These are phyloP conservation scores for Phallusia fumigata DNA, from an alignment of 23 tunicate genomes.

Conservation along the genomic window DNA sequence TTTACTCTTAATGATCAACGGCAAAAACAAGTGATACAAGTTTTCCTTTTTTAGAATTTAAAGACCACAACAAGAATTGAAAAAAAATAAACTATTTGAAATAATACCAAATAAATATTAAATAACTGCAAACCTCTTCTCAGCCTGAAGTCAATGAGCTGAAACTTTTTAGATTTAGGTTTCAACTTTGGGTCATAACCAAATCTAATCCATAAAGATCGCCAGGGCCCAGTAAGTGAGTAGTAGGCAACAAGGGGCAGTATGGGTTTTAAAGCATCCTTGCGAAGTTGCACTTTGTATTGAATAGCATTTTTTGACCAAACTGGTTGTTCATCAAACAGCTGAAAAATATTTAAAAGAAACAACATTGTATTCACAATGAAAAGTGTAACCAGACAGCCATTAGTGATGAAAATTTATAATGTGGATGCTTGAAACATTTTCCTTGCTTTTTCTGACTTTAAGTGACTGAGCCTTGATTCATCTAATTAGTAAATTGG, in stretches of 20 bases:
- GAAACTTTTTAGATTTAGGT: constrained; percentile 48
- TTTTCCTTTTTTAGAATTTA: too few relatives aligned
- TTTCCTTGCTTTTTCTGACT: too few relatives aligned
- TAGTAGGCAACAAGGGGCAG: constrained; percentile 74
- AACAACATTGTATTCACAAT: background rate
- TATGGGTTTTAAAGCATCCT: constrained; percentile 33
- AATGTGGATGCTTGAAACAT: too few relatives aligned
- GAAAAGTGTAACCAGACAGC: background rate
- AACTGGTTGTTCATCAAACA: constrained; percentile 65
- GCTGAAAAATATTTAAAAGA: constrained; percentile 1
- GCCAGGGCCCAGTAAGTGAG: constrained; percentile 76
- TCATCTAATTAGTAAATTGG: too few relatives aligned
- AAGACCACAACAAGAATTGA: too few relatives aligned
- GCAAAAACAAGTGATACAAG: too few relatives aligned
- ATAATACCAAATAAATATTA: too few relatives aligned
- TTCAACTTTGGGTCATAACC: constrained; percentile 71
- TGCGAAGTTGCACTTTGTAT: background rate
- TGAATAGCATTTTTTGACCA: constrained; percentile 84
- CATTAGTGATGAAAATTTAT: background rate
- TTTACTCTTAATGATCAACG: too few relatives aligned
- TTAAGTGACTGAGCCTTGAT: too few relatives aligned
- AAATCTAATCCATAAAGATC: constrained; percentile 69
- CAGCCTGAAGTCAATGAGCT: constrained; percentile 69
- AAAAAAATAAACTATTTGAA: too few relatives aligned
- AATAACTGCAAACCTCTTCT: constrained; percentile 38